These are phyloP conservation scores for Tridacna crocea DNA, from an alignment of 2,888 invertebrate species.

Conservation along the genomic window DNA sequence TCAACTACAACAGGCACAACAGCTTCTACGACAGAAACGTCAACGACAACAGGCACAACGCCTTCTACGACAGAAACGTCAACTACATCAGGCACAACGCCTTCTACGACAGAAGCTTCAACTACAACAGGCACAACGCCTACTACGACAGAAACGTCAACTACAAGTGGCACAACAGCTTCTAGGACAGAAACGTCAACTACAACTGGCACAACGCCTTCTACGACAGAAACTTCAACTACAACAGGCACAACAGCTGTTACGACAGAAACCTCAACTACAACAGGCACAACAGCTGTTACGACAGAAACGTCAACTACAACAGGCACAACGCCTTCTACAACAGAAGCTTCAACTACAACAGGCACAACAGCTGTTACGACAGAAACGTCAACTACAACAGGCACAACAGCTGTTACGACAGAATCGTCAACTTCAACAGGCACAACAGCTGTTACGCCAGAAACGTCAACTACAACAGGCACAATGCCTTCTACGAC, in stretches of 20 bases:
- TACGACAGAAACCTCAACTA: slow-evolving; percentile 1
- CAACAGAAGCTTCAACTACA: not conserved
- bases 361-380: not conserved
- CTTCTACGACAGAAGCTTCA: slow-evolving; percentile 4
- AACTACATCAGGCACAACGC: slow-evolving; percentile 1
- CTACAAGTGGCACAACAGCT: not conserved
- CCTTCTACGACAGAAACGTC: slow-evolving; percentile 1
- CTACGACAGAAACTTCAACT: not conserved
- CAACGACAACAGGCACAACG: slow-evolving; percentile 17
- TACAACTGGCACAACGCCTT: not conserved
- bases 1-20: slow-evolving; percentile 9
- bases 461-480: not conserved
- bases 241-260: slow-evolving; percentile 7
- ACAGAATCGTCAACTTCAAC: too few relatives aligned
- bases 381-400: not conserved
- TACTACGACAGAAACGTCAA: not conserved
- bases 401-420: too few relatives aligned
- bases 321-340: not conserved
- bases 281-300: not conserved
- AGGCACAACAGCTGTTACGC: too few relatives aligned
- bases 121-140: slow-evolving; percentile 3
- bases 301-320: not conserved
- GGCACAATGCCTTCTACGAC: not conserved
- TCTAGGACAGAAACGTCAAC: not conserved
- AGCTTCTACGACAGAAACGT: not conserved